These are phyloP conservation scores for Actenoides lindsayi DNA, from an alignment of 2,113 vertebrate species.

Conservation along the genomic window DNA sequence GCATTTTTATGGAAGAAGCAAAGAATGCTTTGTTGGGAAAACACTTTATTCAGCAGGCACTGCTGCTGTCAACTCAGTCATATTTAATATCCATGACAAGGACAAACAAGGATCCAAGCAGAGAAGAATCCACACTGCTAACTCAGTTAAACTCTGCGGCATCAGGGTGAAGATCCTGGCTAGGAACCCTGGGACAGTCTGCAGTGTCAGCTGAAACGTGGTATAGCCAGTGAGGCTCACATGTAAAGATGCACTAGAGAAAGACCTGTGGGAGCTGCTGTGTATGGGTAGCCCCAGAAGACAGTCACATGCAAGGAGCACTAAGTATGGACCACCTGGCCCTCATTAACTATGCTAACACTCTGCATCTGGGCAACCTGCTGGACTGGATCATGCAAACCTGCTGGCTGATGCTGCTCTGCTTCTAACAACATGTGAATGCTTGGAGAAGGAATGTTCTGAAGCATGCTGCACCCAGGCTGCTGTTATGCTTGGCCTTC, in stretches of 20 bases:
- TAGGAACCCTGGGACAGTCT: not conserved
- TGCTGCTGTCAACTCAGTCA: not conserved
- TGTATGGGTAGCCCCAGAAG: accelerated
- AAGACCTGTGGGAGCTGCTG: too few species aligned
- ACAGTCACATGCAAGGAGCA: accelerated
- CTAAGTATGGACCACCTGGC: not conserved
- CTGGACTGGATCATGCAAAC: not conserved
- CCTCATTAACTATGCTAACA: not conserved
- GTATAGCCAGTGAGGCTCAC: not conserved
- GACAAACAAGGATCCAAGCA: not conserved
- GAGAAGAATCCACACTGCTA: not conserved
- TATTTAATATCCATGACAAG: not conserved
- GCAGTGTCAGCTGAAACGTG: not conserved
- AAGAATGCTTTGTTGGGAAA: not conserved
- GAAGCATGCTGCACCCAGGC: not conserved
- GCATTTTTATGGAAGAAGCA: not conserved
- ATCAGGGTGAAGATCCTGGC: not conserved
- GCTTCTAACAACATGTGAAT: not conserved
- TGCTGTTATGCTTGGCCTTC: too few species aligned
- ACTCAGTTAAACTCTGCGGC: accelerated
- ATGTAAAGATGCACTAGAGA: not conserved
- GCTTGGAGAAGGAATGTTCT: not conserved
- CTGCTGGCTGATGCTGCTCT: not conserved
- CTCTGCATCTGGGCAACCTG: not conserved
- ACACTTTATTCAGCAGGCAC: not conserved